Base-by-base conservation (phyloP, 2,113 vertebrate genomes). In the Ailurus styani region DNA sequence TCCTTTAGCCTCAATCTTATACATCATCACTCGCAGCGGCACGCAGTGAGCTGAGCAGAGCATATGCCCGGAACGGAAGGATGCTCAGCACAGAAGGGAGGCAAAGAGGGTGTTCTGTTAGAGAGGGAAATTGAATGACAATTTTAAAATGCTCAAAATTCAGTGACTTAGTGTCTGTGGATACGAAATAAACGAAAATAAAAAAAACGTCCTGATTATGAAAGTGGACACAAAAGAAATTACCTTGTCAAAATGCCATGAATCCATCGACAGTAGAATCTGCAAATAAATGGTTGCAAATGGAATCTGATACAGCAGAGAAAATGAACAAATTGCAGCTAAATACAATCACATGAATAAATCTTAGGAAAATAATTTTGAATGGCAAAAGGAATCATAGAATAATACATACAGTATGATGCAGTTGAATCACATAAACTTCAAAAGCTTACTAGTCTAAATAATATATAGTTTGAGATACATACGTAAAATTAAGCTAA, bases 331-430 rank as follows among this genome's bases (percentile, higher is more conserved):
- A 93, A 93, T 37, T 68, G 21, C 13, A 73, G 60, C 40, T 84
- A 62, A 47, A 77, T 87, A n/a, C 27, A 91, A 25, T 17, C 47
- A 64, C 18, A 50, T 17, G 5, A 68, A 42, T n/a, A 5, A 6
- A 68, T 68, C 62, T 75, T 85, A 86, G 55, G 21, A 89, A 96
- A 95, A 85, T 45, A 78, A 97, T 50, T 75, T 75, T 87, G 23
- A 93, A 12, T 73, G 12, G 13, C 18, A 89, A 91, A 94, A 75
- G 42, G 31, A 7, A 70, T 37, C 29, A 5, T 57, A 89, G 70
- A 89, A 91, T 21, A 82, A 77, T 89, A 55, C 29, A 87, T 34
- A 8, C 7, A 82, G 14, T 23, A 81, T 62, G 45, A 64, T 64
- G 64, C 18, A 15, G 52, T 6, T 87, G 42, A 31, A 78, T 47